Evolutionary conservation across 2,888 invertebrate genomes (phyloP).

Genomic region (Orthosia cruda): DNA sequence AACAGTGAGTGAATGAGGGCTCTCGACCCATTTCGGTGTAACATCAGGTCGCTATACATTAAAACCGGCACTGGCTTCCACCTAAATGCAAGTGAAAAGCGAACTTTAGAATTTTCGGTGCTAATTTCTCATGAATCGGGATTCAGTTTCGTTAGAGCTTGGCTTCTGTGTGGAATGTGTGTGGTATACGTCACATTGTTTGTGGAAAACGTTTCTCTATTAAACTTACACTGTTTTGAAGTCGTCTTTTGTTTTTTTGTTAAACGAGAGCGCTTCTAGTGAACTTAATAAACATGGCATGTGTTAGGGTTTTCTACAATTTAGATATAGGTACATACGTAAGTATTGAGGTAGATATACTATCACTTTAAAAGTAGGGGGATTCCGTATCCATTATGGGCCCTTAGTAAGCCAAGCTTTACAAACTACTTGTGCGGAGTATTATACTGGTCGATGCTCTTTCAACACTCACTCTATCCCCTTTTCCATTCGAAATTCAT

Average conservation of each 20-base stretch:
- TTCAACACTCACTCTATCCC: neutral
- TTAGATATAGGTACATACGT: neutral
- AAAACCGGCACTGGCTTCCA: slow-evolving; percentile 52
- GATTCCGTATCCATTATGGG: slow-evolving; percentile 44
- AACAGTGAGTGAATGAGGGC: slow-evolving; percentile 77
- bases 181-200: slow-evolving; percentile 25
- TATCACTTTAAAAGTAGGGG: slow-evolving; percentile 38
- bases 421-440: slow-evolving; percentile 41
- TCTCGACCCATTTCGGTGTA: slow-evolving; percentile 85
- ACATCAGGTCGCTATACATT: slow-evolving; percentile 69
- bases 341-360: slow-evolving; percentile 13
- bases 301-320: slow-evolving; percentile 5
- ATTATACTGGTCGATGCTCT: slow-evolving; percentile 25
- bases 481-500: slow-evolving; percentile 2
- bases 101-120: slow-evolving; percentile 55
- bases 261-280: slow-evolving; percentile 41
- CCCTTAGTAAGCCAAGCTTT: slow-evolving; percentile 33
- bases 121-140: slow-evolving; percentile 58
- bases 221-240: slow-evolving; percentile 4
- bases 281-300: slow-evolving; percentile 2
- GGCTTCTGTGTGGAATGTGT: slow-evolving; percentile 22
- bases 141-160: slow-evolving; percentile 33
- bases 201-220: slow-evolving; percentile 13
- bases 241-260: neutral
- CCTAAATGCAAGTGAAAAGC: slow-evolving; percentile 59